Base-by-base conservation (phyloP, 1,140 invertebrate species). In the Cydia splendana region DNA sequence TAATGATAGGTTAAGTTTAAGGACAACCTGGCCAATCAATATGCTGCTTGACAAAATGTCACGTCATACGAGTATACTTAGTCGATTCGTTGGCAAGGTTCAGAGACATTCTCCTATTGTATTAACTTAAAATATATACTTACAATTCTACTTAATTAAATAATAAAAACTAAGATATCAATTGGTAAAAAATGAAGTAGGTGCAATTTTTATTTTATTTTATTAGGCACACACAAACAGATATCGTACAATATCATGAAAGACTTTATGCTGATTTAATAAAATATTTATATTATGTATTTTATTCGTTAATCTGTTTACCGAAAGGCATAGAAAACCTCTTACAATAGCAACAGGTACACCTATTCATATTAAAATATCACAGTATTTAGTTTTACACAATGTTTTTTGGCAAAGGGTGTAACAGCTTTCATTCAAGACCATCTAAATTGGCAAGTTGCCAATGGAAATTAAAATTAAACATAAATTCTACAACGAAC, bases 1-100 rank as follows among this genome's bases (percentile, higher is more conserved):
- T 18, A 53, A 53, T 53, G 57, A 62, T n/a, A 62, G 57, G 57
- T 62, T 62, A 62, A 62, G 53, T 62, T 62, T n/a, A 62, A 62
- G 57, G 57, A 62, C 57, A 62, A 12, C 10, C 20, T 24, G 24
- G 57, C 9, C 7, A 62, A 62, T 62, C 57, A 12, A 62, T 62
- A 62, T 12, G 20, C 7, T 24, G 1, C 57, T 62, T 62, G 5
- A 6, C 20, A 62, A 12, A 62, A 62, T 24, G 6, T 9, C 57
- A 62, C 20, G 57, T 62, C 20, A 24, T n/a, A n/a, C 24, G 24
- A 24, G 24, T 1, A 24, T 24, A 24, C 24, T 24, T 24, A 24
- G 15, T 24, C 57, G 9, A 24, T 24, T 53, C 15, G 5, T 48
- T 13, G 12, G 13, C 12, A 48, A 48, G 4, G 0, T 48, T 4